Conservation (phyloP, 2,888 invertebrate species). For the Sylvicola cinctus region DNA sequence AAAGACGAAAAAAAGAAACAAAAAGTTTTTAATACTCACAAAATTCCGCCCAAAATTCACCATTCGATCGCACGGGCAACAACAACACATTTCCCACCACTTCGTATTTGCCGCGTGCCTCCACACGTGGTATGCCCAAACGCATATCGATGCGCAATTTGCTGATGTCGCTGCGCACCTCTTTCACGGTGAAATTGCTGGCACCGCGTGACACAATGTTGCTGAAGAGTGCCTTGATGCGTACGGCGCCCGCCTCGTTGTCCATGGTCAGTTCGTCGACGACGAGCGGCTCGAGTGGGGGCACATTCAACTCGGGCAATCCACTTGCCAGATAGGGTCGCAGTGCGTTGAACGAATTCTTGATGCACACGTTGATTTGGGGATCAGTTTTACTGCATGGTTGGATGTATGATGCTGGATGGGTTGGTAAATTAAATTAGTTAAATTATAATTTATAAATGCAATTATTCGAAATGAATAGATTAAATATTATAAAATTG, state of each 20-base stretch:
- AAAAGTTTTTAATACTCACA: constrained; percentile 28
- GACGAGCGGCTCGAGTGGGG: constrained; percentile 50
- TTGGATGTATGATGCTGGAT: constrained; percentile 50
- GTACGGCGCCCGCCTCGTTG: constrained; percentile 54
- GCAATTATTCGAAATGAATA: too few species aligned
- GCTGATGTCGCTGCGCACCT: constrained; percentile 35
- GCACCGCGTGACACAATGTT: constrained; percentile 59
- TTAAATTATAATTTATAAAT: too few species aligned
- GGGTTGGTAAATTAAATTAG: constrained; percentile 14
- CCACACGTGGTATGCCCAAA: constrained; percentile 39
- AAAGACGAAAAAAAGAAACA: constrained; percentile 3
- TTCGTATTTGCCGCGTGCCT: constrained; percentile 55
- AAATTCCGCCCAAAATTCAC: constrained; percentile 63
- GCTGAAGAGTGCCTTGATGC: constrained; percentile 48
- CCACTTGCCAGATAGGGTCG: constrained; percentile 48
- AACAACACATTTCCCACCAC: constrained; percentile 56
- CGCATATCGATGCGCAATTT: constrained; percentile 41
- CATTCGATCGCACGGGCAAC: constrained; percentile 57
- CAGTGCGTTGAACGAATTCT: constrained; percentile 48
- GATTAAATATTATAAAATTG: constrained; percentile 1
- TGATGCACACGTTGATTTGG: constrained; percentile 40
- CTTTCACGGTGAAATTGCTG: constrained; percentile 48
- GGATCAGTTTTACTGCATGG: constrained; percentile 49
- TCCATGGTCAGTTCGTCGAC: constrained; percentile 55
- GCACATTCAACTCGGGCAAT: constrained; percentile 47